Base-by-base conservation (phyloP, 2,888 invertebrate species). In the Bibio marci region DNA sequence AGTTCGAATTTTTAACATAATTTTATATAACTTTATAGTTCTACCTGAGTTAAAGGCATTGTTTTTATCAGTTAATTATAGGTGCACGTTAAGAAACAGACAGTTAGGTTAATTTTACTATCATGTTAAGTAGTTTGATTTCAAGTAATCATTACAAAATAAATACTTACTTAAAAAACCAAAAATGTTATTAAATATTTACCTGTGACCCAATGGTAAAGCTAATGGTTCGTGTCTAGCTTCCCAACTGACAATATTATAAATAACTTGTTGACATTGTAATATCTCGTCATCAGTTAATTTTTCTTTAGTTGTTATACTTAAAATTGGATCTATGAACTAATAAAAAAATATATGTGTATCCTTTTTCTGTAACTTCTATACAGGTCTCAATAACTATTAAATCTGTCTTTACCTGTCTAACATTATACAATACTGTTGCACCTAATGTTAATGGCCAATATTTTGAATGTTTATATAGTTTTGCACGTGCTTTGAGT, bases 401-500 rank as follows among this genome's bases (percentile, higher is more conserved):
- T n/a, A n/a, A n/a, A n/a, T n/a, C n/a, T n/a, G n/a, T n/a, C n/a
- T n/a, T 64, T 54, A 78, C 78, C 49, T 73, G 69, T 52, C 80
- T 78, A 45, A 87, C 62, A 56, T 87, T 88, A 50, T 83, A 91
- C 54, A 92, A 76, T 25, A 90, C 70, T 1, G 90, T 90, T 4
- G 85, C 81, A 17, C 85, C 82, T 45, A 91, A 81, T 1, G 88
- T 88, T 45, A 92, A 72, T 1, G 92, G 83, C 75, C 82, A 86
- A 58, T 86, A 90, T 39, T 81, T 76, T 0, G 91, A 82, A 49
- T 82, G 77, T 19, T 87, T 65, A 46, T 77, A 76, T 10, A 94
- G 56, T 33, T 79, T 68, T 1, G 73, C 65, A 36, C 78, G 71
- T 48, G 82, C 74, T 47, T 74, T 73, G 6, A 68, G 67, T 18